Evolutionary conservation across 2,113 vertebrate genomes (phyloP), one percentile per base, ranked within the genome.

Genomic region (Cisticola juncidis): DNA sequence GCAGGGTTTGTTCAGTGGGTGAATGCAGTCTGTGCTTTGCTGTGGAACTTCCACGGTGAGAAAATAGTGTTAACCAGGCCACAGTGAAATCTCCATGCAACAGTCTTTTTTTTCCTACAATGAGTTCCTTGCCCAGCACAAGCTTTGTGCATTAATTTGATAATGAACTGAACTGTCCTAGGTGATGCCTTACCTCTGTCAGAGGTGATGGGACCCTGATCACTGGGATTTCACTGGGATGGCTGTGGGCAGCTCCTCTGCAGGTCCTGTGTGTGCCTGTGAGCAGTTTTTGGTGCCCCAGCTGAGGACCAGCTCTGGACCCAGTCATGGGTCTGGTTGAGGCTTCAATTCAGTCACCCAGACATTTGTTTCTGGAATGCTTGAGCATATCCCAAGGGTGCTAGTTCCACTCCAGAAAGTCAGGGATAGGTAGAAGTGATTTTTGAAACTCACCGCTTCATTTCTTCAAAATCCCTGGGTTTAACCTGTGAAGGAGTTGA

Each of bases 241-340:
- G 3, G 25, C 35, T 12, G 3, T 12, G 48, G 9, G 14, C 83
- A 24, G 56, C 78, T 28, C 28, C 69, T 80, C 20, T 77, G 74
- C n/a, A 90, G 19, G 19, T 92, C 22, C 62, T 40, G 17, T 2
- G 1, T 1, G 0, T 1, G 0, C 6, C 64, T 53, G 16, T 3
- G 4, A 66, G 33, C 20, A 54, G 15, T 0, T 2, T 78, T 57
- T 45, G 19, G 28, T 88, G n/a, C 7, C 10, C 10, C 1, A 7
- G 9, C 5, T 44, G 3, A 14, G 28, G 25, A 5, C 15, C 24
- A 86, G 40, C 48, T 80, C 86, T 6, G 6, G 25, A 76, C 5
- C 5, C n/a, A n/a, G 36, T 18, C 23, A 42, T n/a, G 16, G 7
- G 12, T 80, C 22, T 2, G 2, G 9, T 1, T 84, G 56, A 47